phyloP scores from a whole-genome alignment of 2,113 vertebrate species.

The Siniperca chuatsi region DNA sequence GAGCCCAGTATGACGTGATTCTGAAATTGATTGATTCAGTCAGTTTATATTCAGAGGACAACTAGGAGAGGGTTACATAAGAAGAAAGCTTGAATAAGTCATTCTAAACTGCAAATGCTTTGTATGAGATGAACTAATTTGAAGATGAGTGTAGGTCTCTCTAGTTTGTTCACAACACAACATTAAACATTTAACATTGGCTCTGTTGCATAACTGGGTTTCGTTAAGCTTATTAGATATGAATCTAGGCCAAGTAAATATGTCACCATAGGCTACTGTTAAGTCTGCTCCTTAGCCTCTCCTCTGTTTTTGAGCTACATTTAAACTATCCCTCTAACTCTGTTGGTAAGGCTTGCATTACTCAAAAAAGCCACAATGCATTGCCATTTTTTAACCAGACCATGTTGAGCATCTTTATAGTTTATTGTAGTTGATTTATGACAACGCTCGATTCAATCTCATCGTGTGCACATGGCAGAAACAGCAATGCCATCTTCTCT shows the following conservation, averaged over 20 bases:
- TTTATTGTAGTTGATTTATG: slow-evolving; percentile 36
- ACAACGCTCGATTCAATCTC: slow-evolving; percentile 12
- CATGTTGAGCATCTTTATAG: slow-evolving; percentile 24
- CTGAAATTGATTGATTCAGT: slow-evolving; percentile 22
- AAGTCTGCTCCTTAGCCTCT: slow-evolving; percentile 63
- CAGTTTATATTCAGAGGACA: slow-evolving; percentile 12
- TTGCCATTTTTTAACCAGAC: slow-evolving; percentile 45
- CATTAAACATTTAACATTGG: slow-evolving; percentile 76
- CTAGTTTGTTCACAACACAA: slow-evolving; percentile 65
- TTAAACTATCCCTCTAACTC: slow-evolving; percentile 31
- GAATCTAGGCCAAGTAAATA: slow-evolving; percentile 82
- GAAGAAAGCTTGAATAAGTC: not conserved
- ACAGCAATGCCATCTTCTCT: not conserved
- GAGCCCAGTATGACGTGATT: not conserved
- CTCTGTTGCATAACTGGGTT: slow-evolving; percentile 69
- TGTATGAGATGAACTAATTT: slow-evolving; percentile 52
- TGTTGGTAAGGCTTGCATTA: slow-evolving; percentile 17
- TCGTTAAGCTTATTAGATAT: slow-evolving; percentile 79
- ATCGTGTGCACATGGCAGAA: slow-evolving; percentile 12
- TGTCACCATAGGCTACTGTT: slow-evolving; percentile 76
- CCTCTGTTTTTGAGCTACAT: slow-evolving; percentile 47
- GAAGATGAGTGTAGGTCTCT: slow-evolving; percentile 42
- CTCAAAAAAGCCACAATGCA: slow-evolving; percentile 21
- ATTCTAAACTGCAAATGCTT: slow-evolving; percentile 27
- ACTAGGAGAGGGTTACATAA: slow-evolving; percentile 10